A percentile compares a stretch with the other conserved stretches of the same genome.
Conservation (phyloP, 2,797 vertebrate species). For the Platalea minor region DNA sequence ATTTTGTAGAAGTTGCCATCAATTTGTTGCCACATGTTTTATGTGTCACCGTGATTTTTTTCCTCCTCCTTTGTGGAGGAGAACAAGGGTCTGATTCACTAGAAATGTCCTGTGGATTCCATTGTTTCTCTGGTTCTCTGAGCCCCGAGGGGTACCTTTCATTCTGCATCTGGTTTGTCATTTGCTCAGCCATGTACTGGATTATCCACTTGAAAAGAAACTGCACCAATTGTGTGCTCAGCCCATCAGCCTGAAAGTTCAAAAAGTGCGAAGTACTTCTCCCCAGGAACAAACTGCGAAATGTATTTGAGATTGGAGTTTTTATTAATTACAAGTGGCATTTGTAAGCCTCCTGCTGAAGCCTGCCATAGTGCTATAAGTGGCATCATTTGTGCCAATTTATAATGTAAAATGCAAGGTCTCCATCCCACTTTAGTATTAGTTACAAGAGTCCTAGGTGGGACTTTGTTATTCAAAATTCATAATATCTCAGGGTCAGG, state of each 20-base stretch:
- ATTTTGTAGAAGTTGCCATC: constrained; percentile 28
- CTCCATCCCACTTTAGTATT: not conserved
- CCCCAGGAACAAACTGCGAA: not conserved
- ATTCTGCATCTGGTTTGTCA: constrained; percentile 12
- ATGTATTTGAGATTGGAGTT: not conserved
- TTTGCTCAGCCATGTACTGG: not conserved
- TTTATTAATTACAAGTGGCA: constrained; percentile 23
- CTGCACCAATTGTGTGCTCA: not conserved
- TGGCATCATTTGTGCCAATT: not conserved
- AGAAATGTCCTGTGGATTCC: not conserved
- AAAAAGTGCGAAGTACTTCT: not conserved
- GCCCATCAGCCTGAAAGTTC: not conserved
- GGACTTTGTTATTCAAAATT: not conserved
- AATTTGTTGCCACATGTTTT: constrained; percentile 49
- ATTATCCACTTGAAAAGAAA: constrained; percentile 17
- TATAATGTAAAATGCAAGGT: not conserved
- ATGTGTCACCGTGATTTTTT: not conserved
- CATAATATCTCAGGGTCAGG: not conserved
- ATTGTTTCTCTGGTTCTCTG: not conserved
- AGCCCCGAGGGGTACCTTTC: not conserved
- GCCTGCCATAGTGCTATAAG: not conserved
- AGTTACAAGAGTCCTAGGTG: not conserved
- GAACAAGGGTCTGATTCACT: constrained; percentile 24
- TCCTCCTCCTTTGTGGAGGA: not conserved
- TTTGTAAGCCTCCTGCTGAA: constrained; percentile 13